These are phyloP conservation scores for Calidris pygmaea DNA, from an alignment of 2,113 vertebrate species.

Conservation along the genomic window DNA sequence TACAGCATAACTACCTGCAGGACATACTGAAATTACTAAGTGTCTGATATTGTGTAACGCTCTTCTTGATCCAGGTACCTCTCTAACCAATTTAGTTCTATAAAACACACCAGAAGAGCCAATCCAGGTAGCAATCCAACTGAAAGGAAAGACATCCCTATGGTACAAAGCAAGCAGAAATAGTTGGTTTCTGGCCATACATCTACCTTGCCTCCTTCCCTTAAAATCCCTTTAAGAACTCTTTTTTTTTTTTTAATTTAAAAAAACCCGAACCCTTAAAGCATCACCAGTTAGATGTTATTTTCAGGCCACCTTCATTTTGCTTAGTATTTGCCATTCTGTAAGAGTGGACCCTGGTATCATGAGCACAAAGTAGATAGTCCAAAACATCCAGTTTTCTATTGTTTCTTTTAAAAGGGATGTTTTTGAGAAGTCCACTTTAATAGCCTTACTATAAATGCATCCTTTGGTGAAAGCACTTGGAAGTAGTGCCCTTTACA, in stretches of 20 bases:
- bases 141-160: background rate
- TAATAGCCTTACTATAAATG: background rate
- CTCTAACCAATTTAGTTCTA: background rate
- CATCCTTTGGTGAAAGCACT: background rate
- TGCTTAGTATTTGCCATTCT: background rate
- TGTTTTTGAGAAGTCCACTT: background rate
- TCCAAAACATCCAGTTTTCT: background rate
- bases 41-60: background rate
- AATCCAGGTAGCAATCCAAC: background rate
- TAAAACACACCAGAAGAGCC: background rate
- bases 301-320: background rate
- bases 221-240: background rate
- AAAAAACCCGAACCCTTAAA: background rate
- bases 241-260: background rate
- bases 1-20: background rate
- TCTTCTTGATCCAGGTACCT: background rate
- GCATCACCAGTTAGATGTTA: background rate
- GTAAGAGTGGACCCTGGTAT: background rate
- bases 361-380: background rate
- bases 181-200: background rate
- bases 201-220: background rate
- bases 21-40: background rate
- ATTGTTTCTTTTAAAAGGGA: background rate
- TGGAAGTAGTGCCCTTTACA: background rate
- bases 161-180: background rate